phyloP scores from a whole-genome alignment of 2,797 vertebrate species.

The Cyclopterus lumpus region DNA sequence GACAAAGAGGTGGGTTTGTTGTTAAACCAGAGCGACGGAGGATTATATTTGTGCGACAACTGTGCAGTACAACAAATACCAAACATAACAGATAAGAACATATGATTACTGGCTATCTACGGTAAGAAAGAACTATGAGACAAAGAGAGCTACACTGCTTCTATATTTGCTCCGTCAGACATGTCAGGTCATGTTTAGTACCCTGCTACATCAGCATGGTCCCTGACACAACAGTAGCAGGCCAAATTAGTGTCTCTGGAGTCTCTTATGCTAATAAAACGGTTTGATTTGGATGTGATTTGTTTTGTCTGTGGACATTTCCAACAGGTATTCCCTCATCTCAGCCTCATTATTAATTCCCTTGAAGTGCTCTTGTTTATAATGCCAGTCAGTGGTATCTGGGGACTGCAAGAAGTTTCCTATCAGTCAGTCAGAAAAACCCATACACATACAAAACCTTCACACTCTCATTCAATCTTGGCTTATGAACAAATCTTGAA shows the following conservation, averaged over 20 bases:
- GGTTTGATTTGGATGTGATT: conserved; percentile 2
- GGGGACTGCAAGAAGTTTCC: conserved; percentile 22
- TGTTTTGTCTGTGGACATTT: neutral
- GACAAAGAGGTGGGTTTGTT: conserved; percentile 38
- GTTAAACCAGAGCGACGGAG: conserved; percentile 41
- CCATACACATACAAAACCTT: neutral
- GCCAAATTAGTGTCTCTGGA: conserved; percentile 16
- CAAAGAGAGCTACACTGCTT: conserved; percentile 28
- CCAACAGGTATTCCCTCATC: conserved; percentile 23
- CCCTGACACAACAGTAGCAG: neutral
- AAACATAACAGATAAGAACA: conserved; percentile 63
- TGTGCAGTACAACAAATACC: conserved; percentile 57
- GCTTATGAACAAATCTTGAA: neutral
- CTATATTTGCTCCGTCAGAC: conserved; percentile 43
- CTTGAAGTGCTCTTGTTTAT: conserved; percentile 30
- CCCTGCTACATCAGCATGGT: conserved; percentile 12
- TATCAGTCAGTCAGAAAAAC: conserved; percentile 27
- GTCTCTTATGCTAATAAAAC: conserved; percentile 20
- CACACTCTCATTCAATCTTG: conserved; percentile 3
- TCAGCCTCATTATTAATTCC: conserved; percentile 20
- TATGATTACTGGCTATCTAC: conserved; percentile 64
- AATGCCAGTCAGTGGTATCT: conserved; percentile 19
- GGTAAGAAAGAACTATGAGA: conserved; percentile 34
- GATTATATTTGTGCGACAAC: conserved; percentile 57
- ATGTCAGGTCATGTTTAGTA: conserved; percentile 16